A percentile compares a stretch with the other conserved stretches of the same genome.
Evolutionary conservation across 2,888 invertebrate genomes (phyloP).

Genomic region (Tuta absoluta): DNA sequence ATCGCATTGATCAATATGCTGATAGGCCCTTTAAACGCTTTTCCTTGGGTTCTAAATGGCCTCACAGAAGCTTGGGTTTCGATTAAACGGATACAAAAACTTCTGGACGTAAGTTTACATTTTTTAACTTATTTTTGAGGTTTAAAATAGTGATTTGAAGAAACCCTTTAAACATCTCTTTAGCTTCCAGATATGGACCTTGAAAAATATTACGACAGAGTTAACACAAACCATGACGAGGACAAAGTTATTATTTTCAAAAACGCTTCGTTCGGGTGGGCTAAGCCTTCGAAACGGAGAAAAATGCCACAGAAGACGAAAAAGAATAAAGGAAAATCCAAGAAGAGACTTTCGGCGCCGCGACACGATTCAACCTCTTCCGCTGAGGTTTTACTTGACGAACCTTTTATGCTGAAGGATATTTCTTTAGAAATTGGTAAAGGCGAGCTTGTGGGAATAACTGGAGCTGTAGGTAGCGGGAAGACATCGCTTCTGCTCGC

Average conservation of each 20-base stretch:
- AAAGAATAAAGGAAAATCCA: constrained; percentile 78
- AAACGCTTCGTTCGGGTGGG: constrained; percentile 83
- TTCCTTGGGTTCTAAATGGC: constrained; percentile 99
- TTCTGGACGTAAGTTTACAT: constrained; percentile 84
- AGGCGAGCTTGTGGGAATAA: constrained; percentile 91
- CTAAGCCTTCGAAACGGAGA: constrained; percentile 59
- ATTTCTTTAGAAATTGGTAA: constrained; percentile 69
- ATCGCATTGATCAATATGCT: constrained; percentile 97
- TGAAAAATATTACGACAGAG: constrained; percentile 82
- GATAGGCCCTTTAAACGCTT: constrained; percentile 96
- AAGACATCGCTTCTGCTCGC: constrained; percentile 93
- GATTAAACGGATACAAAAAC: constrained; percentile 90
- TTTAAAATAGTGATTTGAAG: not conserved
- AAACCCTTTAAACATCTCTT: constrained; percentile 35
- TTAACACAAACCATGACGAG: constrained; percentile 72
- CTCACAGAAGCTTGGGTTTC: constrained; percentile 98
- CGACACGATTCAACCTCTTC: constrained; percentile 61
- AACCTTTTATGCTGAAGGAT: constrained; percentile 62
- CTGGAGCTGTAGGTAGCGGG: constrained; percentile 94
- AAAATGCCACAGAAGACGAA: constrained; percentile 54
- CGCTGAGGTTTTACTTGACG: constrained; percentile 45
- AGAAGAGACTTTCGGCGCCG: constrained; percentile 60
- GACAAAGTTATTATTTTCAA: constrained; percentile 82
- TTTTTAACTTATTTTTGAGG: not conserved
- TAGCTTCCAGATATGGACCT: constrained; percentile 84